phyloP scores from a whole-genome alignment of 2,888 invertebrate species.

The Aphidoletes aphidimyza region DNA sequence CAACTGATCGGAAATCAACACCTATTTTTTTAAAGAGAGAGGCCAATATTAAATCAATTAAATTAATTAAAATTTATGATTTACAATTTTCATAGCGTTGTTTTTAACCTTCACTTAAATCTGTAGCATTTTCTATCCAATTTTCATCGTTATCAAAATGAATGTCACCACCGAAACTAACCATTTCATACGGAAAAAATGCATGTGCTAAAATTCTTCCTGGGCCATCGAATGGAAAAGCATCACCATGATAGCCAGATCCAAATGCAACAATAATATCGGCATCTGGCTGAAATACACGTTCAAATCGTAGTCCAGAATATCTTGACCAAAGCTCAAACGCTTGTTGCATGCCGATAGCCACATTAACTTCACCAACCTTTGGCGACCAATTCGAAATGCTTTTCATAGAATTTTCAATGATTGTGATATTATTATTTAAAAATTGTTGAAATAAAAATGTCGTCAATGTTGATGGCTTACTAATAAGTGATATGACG shows the following conservation, averaged over 20 bases:
- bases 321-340: conserved; percentile 77
- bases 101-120: conserved; percentile 63
- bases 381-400: conserved; percentile 76
- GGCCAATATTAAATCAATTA: too few species aligned
- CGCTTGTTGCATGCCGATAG: conserved; percentile 71
- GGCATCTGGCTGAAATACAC: conserved; percentile 69
- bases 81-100: neutral
- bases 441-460: conserved; percentile 20
- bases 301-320: conserved; percentile 71
- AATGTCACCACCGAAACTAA: conserved; percentile 73
- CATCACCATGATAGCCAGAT: conserved; percentile 76
- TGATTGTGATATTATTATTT: neutral
- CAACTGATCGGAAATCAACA: conserved; percentile 76
- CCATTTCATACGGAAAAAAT: conserved; percentile 75
- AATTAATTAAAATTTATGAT: too few species aligned
- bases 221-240: conserved; percentile 81
- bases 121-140: conserved; percentile 71
- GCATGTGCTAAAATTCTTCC: conserved; percentile 81
- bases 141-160: conserved; percentile 84
- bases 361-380: conserved; percentile 70
- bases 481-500: conserved; percentile 76
- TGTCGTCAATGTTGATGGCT: conserved; percentile 60
- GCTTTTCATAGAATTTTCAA: conserved; percentile 64
- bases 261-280: conserved; percentile 82
- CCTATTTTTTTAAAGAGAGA: too few species aligned